Evolutionary conservation across 2,888 invertebrate genomes (phyloP), one percentile per base, ranked within the genome.

Genomic region (Athripsodes cinereus): DNA sequence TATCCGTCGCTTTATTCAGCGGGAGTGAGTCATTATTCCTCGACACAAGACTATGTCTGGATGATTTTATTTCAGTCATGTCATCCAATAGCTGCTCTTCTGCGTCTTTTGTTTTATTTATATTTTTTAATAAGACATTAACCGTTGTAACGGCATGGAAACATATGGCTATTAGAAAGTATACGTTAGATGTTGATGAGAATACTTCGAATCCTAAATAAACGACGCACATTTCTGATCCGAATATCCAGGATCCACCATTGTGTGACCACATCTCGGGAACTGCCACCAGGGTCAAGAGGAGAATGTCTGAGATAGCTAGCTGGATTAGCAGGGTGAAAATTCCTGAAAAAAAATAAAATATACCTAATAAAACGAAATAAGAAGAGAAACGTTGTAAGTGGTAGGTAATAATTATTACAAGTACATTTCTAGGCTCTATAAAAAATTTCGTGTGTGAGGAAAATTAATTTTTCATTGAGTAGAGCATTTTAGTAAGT

Each of bases 191-290:
- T 2, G 81, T 79, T 52, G 81, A 79, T 1, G 77, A 71, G 51
- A 84, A 74, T 35, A 81, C 76, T 68, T 78, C 81, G 18, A 78
- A 67, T 35, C 83, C 84, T 63, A 79, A 71, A 68, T 80, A 82
- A 1, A 79, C 69, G 53, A 75, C 72, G 67, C 84, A 85, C 55
- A 74, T 69, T 51, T 71, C 71, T 40, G 68, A 67, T 19, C 81
- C 75, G 64, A 81, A 78, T 31, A 68, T 68, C 83, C 83, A 84
- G 44, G 76, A 74, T 63, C 73, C 71, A 53, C 69, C 66, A 65
- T 80, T 79, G 51, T 74, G 71, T 5, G 77, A 75, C 74, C 80
- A 78, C 60, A 83, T 67, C 69, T 84, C 83, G 34, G 78, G 74
- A 22, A 74, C 70, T 48, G 77, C 72, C 26, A 80, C 71, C 11